Conservation (phyloP, 2,888 invertebrate species). For the Auanema freiburgensis region DNA sequence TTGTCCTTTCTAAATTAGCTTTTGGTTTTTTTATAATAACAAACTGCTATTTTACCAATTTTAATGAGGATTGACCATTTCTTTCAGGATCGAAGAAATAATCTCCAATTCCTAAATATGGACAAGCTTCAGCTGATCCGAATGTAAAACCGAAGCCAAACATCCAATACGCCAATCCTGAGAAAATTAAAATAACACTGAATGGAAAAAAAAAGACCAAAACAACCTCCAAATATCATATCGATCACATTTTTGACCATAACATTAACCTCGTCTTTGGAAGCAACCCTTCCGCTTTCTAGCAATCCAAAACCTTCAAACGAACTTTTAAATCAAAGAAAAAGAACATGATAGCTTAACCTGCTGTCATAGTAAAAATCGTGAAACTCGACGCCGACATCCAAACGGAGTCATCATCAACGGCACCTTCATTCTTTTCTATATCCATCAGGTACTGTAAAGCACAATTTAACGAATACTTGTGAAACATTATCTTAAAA, state of each 20-base stretch:
- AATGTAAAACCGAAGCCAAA: conserved; percentile 91
- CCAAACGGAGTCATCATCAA: conserved; percentile 57
- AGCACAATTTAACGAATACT: too few relatives aligned
- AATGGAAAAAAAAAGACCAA: too few relatives aligned
- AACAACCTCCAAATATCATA: background rate
- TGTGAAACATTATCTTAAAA: too few relatives aligned
- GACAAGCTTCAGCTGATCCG: conserved; percentile 68
- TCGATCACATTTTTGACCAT: background rate
- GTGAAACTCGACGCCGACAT: conserved; percentile 51
- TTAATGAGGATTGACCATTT: conserved; percentile 6
- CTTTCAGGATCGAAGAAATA: conserved; percentile 56
- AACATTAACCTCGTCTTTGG: conserved; percentile 3
- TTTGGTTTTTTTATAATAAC: background rate
- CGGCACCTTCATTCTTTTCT: conserved; percentile 2
- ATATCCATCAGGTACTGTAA: too few relatives aligned
- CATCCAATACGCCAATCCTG: conserved; percentile 89
- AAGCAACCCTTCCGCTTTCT: background rate
- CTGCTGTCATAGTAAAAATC: conserved; percentile 59
- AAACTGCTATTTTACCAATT: background rate
- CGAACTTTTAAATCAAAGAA: background rate
- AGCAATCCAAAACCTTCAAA: background rate
- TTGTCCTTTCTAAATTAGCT: conserved; percentile 27
- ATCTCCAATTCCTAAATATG: conserved; percentile 48
- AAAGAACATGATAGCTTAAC: conserved; percentile 14
- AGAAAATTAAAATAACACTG: background rate